Percentiles rank a stretch among this genome's conserved stretches.
phyloP scores from a whole-genome alignment of 2,888 invertebrate species.

The Sinodicranocentrus sp. region DNA sequence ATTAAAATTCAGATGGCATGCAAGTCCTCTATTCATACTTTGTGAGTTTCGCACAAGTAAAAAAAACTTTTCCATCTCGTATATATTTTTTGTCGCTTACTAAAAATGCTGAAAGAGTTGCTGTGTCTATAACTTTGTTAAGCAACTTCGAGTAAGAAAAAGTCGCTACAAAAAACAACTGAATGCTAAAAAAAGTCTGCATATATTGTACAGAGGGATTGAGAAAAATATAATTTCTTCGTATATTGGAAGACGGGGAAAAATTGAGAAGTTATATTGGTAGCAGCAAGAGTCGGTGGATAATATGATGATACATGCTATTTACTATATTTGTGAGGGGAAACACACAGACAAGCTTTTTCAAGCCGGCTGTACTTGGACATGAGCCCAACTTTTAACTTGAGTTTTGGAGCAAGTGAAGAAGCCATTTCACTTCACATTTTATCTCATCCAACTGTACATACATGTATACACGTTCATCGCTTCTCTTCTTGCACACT shows the following conservation, averaged over 20 bases:
- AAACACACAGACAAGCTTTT: slow-evolving; percentile 20
- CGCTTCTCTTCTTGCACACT: not conserved
- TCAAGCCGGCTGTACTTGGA: slow-evolving; percentile 63
- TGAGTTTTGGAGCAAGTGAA: slow-evolving; percentile 37
- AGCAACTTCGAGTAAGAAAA: no score
- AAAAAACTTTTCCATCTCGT: not conserved
- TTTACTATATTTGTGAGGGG: no score
- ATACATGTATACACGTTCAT: not conserved
- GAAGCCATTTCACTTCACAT: slow-evolving; percentile 14
- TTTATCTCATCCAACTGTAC: slow-evolving; percentile 16
- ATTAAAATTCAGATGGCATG: not conserved
- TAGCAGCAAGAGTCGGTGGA: no score
- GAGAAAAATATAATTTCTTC: no score
- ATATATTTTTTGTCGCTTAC: slow-evolving; percentile 11
- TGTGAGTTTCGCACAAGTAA: not conserved
- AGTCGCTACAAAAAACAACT: no score
- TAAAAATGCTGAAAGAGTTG: not conserved
- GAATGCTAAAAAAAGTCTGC: no score
- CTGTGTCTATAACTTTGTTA: no score
- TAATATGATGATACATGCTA: no score
- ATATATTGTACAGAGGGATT: no score
- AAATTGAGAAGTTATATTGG: no score
- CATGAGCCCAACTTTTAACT: slow-evolving; percentile 68
- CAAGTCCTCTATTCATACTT: no score
- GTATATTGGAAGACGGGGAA: no score